These are phyloP conservation scores for Hecatera dysodea DNA, from an alignment of 2,888 invertebrate species.

Conservation along the genomic window DNA sequence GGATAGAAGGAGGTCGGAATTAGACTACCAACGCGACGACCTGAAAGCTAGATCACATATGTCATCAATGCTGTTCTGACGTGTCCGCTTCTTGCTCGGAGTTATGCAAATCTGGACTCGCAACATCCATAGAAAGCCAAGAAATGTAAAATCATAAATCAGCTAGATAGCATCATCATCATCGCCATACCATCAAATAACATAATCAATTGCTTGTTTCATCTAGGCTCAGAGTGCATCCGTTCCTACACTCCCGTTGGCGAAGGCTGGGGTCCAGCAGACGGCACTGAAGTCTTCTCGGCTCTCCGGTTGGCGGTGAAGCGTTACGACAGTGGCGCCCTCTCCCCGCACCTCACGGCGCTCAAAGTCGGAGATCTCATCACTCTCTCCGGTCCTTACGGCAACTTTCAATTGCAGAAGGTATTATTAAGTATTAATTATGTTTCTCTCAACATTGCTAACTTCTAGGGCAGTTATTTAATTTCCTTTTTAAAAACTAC, in stretches of 20 bases:
- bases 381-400: constrained; percentile 91
- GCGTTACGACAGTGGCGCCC: constrained; percentile 93
- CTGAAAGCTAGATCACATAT: too few species aligned
- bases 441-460: constrained; percentile 1
- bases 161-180: too few species aligned
- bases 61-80: too few species aligned
- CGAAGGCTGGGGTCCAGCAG: constrained; percentile 81
- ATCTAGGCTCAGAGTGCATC: constrained; percentile 92
- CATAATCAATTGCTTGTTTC: constrained; percentile 18
- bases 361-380: constrained; percentile 94
- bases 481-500: constrained; percentile 25
- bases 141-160: too few species aligned
- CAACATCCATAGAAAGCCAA: too few species aligned
- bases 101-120: too few species aligned
- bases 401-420: constrained; percentile 88
- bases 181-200: too few species aligned
- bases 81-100: too few species aligned
- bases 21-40: too few species aligned
- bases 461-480: constrained; percentile 8
- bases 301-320: constrained; percentile 95
- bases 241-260: constrained; percentile 95
- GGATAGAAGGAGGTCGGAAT: too few species aligned
- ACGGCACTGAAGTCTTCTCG: constrained; percentile 83
- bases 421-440: constrained; percentile 69
- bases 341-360: constrained; percentile 93